Evolutionary conservation across 2,113 vertebrate species (phyloP).

Genomic region (Oxyruncus cristatus): DNA sequence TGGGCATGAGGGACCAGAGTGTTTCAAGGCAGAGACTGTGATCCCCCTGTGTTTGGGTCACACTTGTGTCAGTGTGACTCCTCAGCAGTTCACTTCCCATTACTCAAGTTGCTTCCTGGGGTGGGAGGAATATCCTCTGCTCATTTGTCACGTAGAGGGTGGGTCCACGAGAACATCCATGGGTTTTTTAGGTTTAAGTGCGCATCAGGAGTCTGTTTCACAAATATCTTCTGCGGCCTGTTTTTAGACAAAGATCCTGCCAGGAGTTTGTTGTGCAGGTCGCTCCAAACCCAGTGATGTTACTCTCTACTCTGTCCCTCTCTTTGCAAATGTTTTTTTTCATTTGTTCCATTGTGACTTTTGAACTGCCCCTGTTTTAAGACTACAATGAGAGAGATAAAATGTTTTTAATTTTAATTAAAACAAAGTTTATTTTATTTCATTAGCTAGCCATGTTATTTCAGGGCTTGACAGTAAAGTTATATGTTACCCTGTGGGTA

Average conservation of each 20-base stretch:
- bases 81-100: background rate
- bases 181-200: background rate
- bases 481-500: constrained; percentile 68
- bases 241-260: background rate
- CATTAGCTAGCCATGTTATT: constrained; percentile 63
- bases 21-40: background rate
- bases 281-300: background rate
- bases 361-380: constrained; percentile 53
- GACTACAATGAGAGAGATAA: constrained; percentile 63
- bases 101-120: background rate
- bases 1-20: accelerated
- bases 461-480: constrained; percentile 67
- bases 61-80: accelerated
- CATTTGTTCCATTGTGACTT: constrained; percentile 14
- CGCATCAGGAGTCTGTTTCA: background rate
- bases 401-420: constrained; percentile 71
- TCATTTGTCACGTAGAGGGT: background rate
- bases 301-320: background rate
- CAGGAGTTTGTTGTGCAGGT: background rate
- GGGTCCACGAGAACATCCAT: background rate
- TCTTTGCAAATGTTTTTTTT: background rate
- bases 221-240: background rate
- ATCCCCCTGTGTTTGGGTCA: accelerated
- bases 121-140: background rate
- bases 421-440: constrained; percentile 68